Base-by-base conservation (phyloP, 2,113 vertebrate genomes). In the Mirounga angustirostris region DNA sequence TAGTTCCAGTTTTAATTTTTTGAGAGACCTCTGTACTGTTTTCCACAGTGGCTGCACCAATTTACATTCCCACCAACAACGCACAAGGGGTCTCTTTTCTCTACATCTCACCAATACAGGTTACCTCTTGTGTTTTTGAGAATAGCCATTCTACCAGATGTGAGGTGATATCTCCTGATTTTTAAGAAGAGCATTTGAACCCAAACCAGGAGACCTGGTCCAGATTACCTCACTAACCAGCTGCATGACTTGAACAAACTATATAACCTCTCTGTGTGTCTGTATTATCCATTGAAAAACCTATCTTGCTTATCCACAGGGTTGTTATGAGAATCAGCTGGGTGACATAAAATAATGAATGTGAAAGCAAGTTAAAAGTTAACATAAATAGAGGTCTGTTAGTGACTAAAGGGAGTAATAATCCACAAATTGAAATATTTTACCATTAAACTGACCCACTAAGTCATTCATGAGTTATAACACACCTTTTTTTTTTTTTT, bases 351-450 rank as follows among this genome's bases (percentile, higher is more conserved):
- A 91, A 92, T 91, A 73, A 76, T 76, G 9, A 61, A 56, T 90
- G 40, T 96, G 52, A 91, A 93, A 94, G 61, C 36, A 92, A 80
- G 46, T 81, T 94, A 61, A 83, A 90, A 88, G 24, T 89, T 89
- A 93, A 73, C 50, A 79, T 88, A 76, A 92, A 93, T 85, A 63
- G 50, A 76, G 11, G 7, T 61, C 84, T 56, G 14, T 67, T 87
- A 76, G 69, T 95, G 40, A 97, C 22, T 26, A 79, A 89, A 79
- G 30, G 21, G 4, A 90, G 16, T 56, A 69, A 65, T 59, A 91
- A 67, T 56, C 21, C n/a, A 82, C 22, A 97, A 94, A 88, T 73
- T 65, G 82, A 93, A 95, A 54, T 94, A 80, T 91, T 84, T 93
- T 26, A 58, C 30, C 21, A 71, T 84, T 81, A 56, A 91, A 88